Conservation (phyloP, 1,140 invertebrate species). For the Potamilus streckersoni region DNA sequence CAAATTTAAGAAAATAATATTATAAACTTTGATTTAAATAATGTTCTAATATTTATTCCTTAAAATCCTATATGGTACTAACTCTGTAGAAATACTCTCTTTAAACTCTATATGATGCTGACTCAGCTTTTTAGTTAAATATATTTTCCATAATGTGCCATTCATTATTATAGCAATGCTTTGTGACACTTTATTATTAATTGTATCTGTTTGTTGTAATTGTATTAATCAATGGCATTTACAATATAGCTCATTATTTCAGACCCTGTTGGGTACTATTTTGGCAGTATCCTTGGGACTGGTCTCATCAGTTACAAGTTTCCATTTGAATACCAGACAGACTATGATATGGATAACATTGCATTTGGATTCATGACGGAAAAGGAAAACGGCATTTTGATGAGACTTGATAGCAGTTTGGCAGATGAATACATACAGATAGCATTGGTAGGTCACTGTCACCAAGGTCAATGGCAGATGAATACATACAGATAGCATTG, state of each 20-base stretch:
- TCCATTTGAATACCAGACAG: slow-evolving; percentile 18
- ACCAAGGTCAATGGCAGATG: slow-evolving; percentile 14
- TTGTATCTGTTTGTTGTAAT: no score
- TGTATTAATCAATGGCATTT: background rate
- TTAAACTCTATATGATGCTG: no score
- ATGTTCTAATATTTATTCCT: no score
- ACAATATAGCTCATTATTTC: slow-evolving; percentile 3
- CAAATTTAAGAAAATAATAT: no score
- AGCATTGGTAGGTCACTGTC: slow-evolving; percentile 45
- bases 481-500: slow-evolving; percentile 57
- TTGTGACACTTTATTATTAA: background rate
- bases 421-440: slow-evolving; percentile 54
- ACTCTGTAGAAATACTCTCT: no score
- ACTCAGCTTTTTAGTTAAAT: no score
- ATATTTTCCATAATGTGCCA: no score
- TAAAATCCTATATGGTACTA: no score
- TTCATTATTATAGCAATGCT: background rate
- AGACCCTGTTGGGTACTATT: slow-evolving; percentile 56
- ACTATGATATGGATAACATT: slow-evolving; percentile 44
- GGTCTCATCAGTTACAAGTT: slow-evolving; percentile 50
- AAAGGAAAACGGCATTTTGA: slow-evolving; percentile 49
- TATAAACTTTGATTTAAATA: no score
- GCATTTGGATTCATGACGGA: slow-evolving; percentile 62
- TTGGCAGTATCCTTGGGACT: slow-evolving; percentile 29
- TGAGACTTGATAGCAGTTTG: slow-evolving; percentile 43